A percentile compares a stretch with the other conserved stretches of the same genome.
These are phyloP conservation scores for Manduca sexta DNA, from an alignment of 1,140 invertebrate species.

Conservation along the genomic window DNA sequence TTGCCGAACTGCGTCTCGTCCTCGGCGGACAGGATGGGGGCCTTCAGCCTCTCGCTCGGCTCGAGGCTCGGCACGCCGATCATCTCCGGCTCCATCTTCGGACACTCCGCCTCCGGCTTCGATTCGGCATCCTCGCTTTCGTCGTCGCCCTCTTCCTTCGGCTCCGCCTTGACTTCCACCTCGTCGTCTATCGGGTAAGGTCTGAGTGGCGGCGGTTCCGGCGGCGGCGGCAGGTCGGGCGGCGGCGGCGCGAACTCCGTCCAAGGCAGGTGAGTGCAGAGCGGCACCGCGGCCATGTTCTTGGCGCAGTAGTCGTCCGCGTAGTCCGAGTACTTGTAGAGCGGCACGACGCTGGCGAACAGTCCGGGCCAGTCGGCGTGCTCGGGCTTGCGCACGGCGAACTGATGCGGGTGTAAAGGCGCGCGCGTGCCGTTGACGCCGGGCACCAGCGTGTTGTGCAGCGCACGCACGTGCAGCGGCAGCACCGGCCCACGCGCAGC, in stretches of 20 bases:
- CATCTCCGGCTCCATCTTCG: constrained; percentile 1
- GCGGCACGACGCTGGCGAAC: constrained; percentile 61
- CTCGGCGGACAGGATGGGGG: constrained; percentile 27
- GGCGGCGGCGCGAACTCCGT: constrained; percentile 46
- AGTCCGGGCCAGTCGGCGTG: constrained; percentile 48
- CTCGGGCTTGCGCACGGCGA: constrained; percentile 38
- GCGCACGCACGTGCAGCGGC: constrained; percentile 43
- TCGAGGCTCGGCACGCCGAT: constrained; percentile 27
- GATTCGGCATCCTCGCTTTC: constrained; percentile 8
- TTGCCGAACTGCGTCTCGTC: constrained; percentile 23
- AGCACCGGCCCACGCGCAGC: constrained; percentile 16
- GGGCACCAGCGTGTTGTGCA: constrained; percentile 45
- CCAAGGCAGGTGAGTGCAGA: constrained; percentile 46
- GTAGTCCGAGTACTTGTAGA: constrained; percentile 68
- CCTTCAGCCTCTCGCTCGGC: constrained; percentile 45
- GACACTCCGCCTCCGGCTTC: background rate
- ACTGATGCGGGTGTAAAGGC: constrained; percentile 38
- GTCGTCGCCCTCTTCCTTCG: constrained; percentile 5
- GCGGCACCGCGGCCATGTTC: constrained; percentile 47
- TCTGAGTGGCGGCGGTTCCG: constrained; percentile 34
- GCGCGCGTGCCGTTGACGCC: constrained; percentile 59
- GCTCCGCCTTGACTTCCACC: constrained; percentile 5
- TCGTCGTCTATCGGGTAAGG: constrained; percentile 37
- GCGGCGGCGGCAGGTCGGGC: constrained; percentile 33
- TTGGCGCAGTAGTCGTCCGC: constrained; percentile 63